These are phyloP conservation scores for Parnassius apollo DNA, from an alignment of 2,888 invertebrate genomes.

Conservation along the genomic window DNA sequence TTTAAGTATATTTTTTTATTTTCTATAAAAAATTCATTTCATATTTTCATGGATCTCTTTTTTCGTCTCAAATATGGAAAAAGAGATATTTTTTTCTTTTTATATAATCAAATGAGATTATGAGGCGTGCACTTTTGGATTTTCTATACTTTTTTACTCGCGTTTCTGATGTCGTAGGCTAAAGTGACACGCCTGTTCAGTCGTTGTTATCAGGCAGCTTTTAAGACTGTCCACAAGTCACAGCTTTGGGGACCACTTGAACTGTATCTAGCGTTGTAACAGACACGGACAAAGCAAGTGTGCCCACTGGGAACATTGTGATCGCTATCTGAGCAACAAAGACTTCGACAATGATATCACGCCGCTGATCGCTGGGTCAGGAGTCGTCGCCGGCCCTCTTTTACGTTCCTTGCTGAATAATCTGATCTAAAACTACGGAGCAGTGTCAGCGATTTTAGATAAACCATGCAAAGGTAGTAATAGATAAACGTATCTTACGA, in stretches of 20 bases:
- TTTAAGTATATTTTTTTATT: too few relatives aligned
- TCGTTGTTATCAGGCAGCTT: too few relatives aligned
- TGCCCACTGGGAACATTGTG: background rate
- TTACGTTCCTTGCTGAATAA: slow-evolving; percentile 7
- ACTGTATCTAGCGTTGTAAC: background rate
- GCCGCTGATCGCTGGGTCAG: background rate
- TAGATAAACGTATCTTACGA: background rate
- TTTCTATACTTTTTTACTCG: too few relatives aligned
- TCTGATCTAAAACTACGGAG: slow-evolving; percentile 2
- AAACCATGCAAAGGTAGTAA: slow-evolving; percentile 3
- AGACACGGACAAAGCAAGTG: slow-evolving; percentile 4
- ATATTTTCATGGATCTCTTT: too few relatives aligned
- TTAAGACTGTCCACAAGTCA: too few relatives aligned
- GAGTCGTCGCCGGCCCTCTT: background rate
- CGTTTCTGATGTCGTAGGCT: too few relatives aligned
- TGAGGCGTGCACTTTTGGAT: too few relatives aligned
- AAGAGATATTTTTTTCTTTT: too few relatives aligned
- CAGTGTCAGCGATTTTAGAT: slow-evolving; percentile 2
- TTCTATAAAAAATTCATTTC: too few relatives aligned
- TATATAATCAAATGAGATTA: too few relatives aligned
- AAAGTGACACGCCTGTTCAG: too few relatives aligned
- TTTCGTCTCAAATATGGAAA: too few relatives aligned
- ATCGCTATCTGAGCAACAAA: background rate
- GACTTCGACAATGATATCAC: slow-evolving; percentile 8
- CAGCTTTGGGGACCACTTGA: background rate